Evolutionary conservation across 2,113 vertebrate species (phyloP), one percentile per base, ranked within the genome.

Genomic region (Myanophis thanlyinensis): DNA sequence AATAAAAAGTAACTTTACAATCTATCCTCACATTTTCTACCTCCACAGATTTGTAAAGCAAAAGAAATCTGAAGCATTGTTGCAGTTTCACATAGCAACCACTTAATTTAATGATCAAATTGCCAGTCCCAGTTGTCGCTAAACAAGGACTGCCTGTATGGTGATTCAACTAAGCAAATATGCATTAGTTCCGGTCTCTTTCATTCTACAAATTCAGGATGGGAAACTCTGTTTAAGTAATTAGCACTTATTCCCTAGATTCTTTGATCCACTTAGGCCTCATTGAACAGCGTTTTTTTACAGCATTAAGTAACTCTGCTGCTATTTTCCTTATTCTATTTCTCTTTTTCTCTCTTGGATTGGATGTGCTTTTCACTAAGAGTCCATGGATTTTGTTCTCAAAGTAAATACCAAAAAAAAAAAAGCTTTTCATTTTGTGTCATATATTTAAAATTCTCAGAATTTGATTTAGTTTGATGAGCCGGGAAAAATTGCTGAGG

Each of bases 141-240:
- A 44, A 80, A 80, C 35, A 80, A 80, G 35, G 18, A 22, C 35
- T 80, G 3, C 18, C 35, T 44, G 35, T 9, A 44, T 44, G 35
- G 35, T 90, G 49, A 47, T n/a, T 90, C 52, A 90, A 22, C 44
- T 86, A 85, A 85, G 67, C 73, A 89, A 49, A 85, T 6, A 20
- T 90, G 73, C n/a, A 62, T 92, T 92, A 89, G 52, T 52, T 62
- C 46, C 88, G 62, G 13, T 86, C n/a, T 51, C n/a, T 90, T 92
- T 85, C 88, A 90, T 90, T 92, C 89, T 54, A 40, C 52, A 59
- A 59, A 12, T 86, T 89, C 80, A 86, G 88, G 53, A 93, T 86
- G 18, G 86, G 47, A 90, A 85, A 85, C 73, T 48, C 85, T 90
- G 30, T 90, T 62, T 84, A 86, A 54, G 80, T 90, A 93, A 93